These are phyloP conservation scores for Calypte anna DNA, from an alignment of 2,113 vertebrate species.

Conservation along the genomic window DNA sequence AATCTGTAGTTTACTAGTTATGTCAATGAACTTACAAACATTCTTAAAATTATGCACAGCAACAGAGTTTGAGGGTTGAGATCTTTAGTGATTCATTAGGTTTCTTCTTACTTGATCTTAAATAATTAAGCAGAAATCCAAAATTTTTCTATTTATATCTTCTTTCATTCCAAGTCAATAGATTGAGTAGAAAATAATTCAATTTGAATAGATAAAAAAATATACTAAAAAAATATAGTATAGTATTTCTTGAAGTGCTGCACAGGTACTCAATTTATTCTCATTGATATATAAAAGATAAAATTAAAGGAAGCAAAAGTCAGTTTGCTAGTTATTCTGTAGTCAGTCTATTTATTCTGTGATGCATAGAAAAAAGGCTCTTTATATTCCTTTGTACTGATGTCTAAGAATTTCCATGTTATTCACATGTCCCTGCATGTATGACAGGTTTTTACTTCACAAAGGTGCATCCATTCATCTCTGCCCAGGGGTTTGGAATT, in stretches of 20 bases:
- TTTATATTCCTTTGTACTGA: background rate
- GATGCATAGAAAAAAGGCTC: background rate
- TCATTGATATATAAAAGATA: background rate
- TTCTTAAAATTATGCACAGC: background rate
- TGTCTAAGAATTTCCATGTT: background rate
- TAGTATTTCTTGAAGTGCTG: background rate
- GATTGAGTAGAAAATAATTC: background rate
- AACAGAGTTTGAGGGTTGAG: background rate
- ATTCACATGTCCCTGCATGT: background rate
- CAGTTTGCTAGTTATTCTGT: background rate
- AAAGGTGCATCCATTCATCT: background rate
- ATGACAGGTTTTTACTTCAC: background rate
- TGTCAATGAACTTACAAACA: background rate
- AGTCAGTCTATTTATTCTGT: too few relatives aligned
- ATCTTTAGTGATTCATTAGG: background rate
- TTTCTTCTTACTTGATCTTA: background rate
- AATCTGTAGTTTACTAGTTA: background rate
- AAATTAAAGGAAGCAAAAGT: background rate
- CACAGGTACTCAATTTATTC: background rate
- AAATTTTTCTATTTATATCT: background rate
- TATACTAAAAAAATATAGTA: background rate
- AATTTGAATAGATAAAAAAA: background rate
- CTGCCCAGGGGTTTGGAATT: background rate
- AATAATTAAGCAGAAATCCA: background rate
- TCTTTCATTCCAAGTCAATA: background rate